Percentiles rank a stretch among this genome's conserved stretches.
Evolutionary conservation across 2,888 invertebrate genomes (phyloP).

Genomic region (Drosophila phalerata): DNA sequence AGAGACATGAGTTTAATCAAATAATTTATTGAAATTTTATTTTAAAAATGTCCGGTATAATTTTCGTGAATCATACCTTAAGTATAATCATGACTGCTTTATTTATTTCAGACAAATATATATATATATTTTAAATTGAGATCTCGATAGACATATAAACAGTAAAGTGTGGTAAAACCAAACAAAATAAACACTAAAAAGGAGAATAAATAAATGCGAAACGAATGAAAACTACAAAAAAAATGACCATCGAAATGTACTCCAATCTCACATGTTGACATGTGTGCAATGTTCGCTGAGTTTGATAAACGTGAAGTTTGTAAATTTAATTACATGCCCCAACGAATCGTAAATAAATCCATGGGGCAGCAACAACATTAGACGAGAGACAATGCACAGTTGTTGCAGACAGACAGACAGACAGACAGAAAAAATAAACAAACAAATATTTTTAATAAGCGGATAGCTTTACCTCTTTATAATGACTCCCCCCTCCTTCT

Average conservation of each 20-base stretch:
- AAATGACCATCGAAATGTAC: conserved; percentile 2
- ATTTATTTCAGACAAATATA: no score
- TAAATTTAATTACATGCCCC: conserved; percentile 71
- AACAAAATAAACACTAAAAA: conserved; percentile 5
- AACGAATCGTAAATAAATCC: conserved; percentile 66
- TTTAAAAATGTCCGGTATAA: no score
- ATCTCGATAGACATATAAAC: neutral
- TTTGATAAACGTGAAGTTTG: conserved; percentile 48
- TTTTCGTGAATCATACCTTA: no score
- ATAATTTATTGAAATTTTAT: no score
- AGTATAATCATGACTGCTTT: no score
- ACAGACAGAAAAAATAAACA: conserved; percentile 33
- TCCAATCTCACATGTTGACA: conserved; percentile 5
- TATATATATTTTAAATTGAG: neutral
- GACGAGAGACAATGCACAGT: conserved; percentile 54
- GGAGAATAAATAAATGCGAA: conserved; percentile 4
- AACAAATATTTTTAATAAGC: conserved; percentile 77
- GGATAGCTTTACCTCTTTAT: conserved; percentile 26
- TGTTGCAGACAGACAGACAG: conserved; percentile 14
- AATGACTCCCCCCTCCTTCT: neutral
- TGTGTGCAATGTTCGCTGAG: conserved; percentile 43
- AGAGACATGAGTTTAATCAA: no score
- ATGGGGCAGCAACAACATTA: conserved; percentile 15
- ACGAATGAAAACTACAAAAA: neutral
- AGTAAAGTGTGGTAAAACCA: neutral